phyloP scores from a whole-genome alignment of 2,888 invertebrate species.

The Temnothorax ravouxi region DNA sequence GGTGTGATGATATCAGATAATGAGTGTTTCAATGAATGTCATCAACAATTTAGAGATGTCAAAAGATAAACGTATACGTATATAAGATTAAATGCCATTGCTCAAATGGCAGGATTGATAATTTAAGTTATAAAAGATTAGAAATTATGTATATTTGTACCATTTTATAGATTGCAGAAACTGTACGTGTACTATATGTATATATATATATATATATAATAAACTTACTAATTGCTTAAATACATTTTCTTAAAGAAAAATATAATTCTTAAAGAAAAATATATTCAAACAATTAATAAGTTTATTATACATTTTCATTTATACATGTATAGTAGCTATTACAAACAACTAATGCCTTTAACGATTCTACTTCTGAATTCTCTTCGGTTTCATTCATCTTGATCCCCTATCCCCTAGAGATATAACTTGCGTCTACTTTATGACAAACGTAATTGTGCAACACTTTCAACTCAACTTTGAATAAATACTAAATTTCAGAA shows the following conservation, averaged over 20 bases:
- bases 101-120: background rate
- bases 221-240: too few species aligned
- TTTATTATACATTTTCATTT: background rate
- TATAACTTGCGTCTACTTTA: background rate
- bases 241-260: too few species aligned
- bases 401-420: conserved; percentile 6
- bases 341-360: background rate
- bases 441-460: background rate
- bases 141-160: background rate
- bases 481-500: background rate
- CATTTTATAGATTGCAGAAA: conserved; percentile 11
- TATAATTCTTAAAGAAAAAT: background rate
- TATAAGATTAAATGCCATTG: background rate
- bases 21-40: background rate
- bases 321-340: background rate
- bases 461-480: background rate
- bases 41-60: background rate
- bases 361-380: background rate
- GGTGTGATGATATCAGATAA: background rate
- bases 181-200: background rate
- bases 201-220: background rate
- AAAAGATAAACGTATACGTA: background rate
- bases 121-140: background rate
- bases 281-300: background rate
- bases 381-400: conserved; percentile 10